Evolutionary conservation across 2,113 vertebrate species (phyloP), one percentile per base, ranked within the genome.

Genomic region (Ictalurus furcatus): DNA sequence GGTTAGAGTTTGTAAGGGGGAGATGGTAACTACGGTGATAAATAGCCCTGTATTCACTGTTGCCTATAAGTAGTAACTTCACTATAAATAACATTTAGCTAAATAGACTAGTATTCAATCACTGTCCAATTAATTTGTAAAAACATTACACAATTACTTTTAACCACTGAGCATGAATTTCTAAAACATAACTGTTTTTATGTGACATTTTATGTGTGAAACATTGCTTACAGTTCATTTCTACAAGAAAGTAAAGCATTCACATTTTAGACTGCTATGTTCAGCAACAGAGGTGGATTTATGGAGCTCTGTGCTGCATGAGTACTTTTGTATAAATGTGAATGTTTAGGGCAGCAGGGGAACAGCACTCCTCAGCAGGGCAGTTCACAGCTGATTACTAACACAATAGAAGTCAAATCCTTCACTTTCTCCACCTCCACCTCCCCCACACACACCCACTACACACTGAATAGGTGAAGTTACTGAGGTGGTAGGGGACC

Each of bases 1-100:
- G 44, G 44, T 44, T 40, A 40, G 40, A 44, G 40, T 79, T 85
- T 88, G 28, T 73, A 30, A 63, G 67, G 37, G 12, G 89, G 87
- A 88, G 61, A 74, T 86, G 74, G 94, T 95, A 93, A 89, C 93
- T 92, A 91, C 23, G 94, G 94, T 88, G 93, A 94, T 92, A 89
- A 92, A 92, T 93, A 93, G 89, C 81, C 37, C 52, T 78, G 63
- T 56, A 91, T 82, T 92, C 90, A 83, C 93, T 63, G 25, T 21
- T 78, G 90, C 91, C 90, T 88, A 63, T 85, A 90, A 89, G 85
- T 23, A 88, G 90, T 85, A 88, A 76, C 84, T 82, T 87, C 54
- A 73, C 81, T 92, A 90, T 80, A 86, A 92, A 88, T 90, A 89
- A 69, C 40, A 86, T 86, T 83, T 71, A 52, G 54, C 73, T 69